Conservation (phyloP, 2,888 invertebrate genomes). For the Zygaena filipendulae region DNA sequence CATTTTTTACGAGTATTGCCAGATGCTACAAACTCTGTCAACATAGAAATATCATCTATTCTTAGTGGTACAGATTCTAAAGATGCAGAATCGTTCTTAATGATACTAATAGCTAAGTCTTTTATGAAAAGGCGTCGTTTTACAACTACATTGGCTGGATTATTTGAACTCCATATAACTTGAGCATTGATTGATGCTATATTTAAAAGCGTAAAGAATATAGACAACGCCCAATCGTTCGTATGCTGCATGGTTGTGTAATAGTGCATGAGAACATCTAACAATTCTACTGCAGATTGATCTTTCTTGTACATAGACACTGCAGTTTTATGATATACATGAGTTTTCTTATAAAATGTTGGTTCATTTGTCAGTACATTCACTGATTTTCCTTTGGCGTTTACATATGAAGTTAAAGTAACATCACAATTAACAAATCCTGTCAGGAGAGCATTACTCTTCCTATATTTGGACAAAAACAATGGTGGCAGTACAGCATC, state of each 20-base stretch:
- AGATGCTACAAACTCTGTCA: constrained; percentile 14
- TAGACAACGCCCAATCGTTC: constrained; percentile 51
- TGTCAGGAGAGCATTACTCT: constrained; percentile 31
- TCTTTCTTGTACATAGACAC: constrained; percentile 46
- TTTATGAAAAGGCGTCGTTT: constrained; percentile 44
- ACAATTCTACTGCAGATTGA: constrained; percentile 42
- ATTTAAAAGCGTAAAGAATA: constrained; percentile 51
- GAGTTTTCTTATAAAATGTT: constrained; percentile 38
- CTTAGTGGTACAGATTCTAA: constrained; percentile 14
- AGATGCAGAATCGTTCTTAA: constrained; percentile 24
- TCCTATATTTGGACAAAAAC: constrained; percentile 39
- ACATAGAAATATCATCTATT: constrained; percentile 17
- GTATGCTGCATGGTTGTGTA: constrained; percentile 53
- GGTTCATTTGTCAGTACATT: constrained; percentile 47
- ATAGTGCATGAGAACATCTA: constrained; percentile 53
- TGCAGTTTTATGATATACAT: constrained; percentile 30
- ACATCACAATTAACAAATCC: constrained; percentile 41
- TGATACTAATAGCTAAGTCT: constrained; percentile 38
- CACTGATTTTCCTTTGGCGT: constrained; percentile 32
- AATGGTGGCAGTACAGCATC: constrained; percentile 44
- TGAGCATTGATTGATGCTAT: constrained; percentile 55
- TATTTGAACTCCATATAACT: constrained; percentile 44
- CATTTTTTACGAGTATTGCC: constrained; percentile 34
- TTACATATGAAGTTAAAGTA: constrained; percentile 40
- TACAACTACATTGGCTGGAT: constrained; percentile 20